Conservation (phyloP, 2,888 invertebrate species). For the Baronia brevicornis region DNA sequence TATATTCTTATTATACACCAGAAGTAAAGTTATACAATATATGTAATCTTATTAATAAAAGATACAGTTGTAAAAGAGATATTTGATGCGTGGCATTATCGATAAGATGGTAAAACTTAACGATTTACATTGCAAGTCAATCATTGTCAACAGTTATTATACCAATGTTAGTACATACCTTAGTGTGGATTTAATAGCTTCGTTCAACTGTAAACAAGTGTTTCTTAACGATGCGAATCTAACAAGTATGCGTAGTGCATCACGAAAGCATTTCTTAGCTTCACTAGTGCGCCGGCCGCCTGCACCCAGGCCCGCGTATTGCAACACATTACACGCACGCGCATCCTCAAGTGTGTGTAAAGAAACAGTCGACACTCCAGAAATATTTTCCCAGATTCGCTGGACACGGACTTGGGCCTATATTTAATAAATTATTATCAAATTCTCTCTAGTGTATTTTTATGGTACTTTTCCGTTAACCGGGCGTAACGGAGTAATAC, state of each 20-base stretch:
- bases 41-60: too few relatives aligned
- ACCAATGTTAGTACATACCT: conserved; percentile 43
- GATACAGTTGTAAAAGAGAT: too few relatives aligned
- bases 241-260: conserved; percentile 54
- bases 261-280: conserved; percentile 58
- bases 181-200: conserved; percentile 50
- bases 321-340: conserved; percentile 42
- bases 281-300: conserved; percentile 62
- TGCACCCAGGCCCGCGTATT: conserved; percentile 56
- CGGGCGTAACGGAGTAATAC: too few relatives aligned
- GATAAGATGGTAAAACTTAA: too few relatives aligned
- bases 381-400: conserved; percentile 56
- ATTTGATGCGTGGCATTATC: too few relatives aligned
- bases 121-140: too few relatives aligned
- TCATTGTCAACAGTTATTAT: too few relatives aligned
- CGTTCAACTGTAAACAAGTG: conserved; percentile 52
- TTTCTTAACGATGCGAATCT: conserved; percentile 68
- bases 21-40: too few relatives aligned
- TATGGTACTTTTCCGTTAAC: too few relatives aligned
- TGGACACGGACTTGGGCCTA: conserved; percentile 63
- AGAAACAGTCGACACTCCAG: conserved; percentile 54
- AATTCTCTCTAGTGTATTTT: too few relatives aligned
- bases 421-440: not conserved
- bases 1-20: too few relatives aligned
- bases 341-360: conserved; percentile 53